Evolutionary conservation across 2,888 invertebrate genomes (phyloP), one percentile per base, ranked within the genome.

Genomic region (Azorinus chamasolen): DNA sequence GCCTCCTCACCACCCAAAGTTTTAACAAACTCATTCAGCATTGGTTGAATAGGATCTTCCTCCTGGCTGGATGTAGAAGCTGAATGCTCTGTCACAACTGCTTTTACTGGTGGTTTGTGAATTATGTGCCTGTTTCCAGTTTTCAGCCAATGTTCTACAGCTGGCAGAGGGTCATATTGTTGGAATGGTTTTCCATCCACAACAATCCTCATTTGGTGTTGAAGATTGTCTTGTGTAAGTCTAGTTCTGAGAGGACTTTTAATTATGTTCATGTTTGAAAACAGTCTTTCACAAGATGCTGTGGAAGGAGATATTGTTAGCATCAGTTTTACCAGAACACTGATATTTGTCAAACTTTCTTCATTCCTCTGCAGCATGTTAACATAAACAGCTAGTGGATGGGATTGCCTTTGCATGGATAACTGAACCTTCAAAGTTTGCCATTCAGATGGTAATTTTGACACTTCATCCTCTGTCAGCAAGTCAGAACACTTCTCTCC

Each of bases 221-320:
- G 65, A 20, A 73, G 61, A 22, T 73, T 73, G 25, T 46, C 61
- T 41, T 73, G 65, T 8, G 46, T 55, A 12, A 73, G 66, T 53
- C 22, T 43, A 46, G 57, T 58, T 25, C 59, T 58, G 25, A 59
- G 20, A 24, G 59, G 32, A 46, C 25, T 72, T 27, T 65, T 72
- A 12, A 71, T 24, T 2, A 71, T 10, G 32, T 71, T 63, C 63
- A 58, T 72, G 16, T 32, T 16, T 32, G 59, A 64, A 43, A 63
- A 71, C 2, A 63, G 48, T 22, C 63, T 71, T 24, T 57, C 71
- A 72, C 64, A 59, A 14, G 48, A 16, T 20, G 53, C 71, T 24
- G 71, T 61, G 16, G 62, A 48, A 12, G 70, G 62, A 2, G 62
- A 69, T 1, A 69, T 61, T 53, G 61, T 54, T 14, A 69, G 24